A percentile compares a stretch with the other conserved stretches of the same genome.
Conservation (phyloP, 2,797 vertebrate species). For the Alfaro cultratus region DNA sequence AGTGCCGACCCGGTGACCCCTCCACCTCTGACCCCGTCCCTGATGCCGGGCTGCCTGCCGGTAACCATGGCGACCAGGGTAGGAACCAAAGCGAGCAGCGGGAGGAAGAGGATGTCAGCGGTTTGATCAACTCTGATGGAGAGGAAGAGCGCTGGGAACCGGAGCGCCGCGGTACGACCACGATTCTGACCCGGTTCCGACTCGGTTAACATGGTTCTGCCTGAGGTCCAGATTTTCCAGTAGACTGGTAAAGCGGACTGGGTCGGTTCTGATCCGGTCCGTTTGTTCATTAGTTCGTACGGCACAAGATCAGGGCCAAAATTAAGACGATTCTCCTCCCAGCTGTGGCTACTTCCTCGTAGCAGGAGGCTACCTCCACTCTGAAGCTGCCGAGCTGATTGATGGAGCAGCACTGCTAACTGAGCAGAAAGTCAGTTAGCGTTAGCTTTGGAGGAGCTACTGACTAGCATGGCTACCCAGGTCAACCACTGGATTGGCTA, state of each 20-base stretch:
- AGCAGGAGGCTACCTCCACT: neutral
- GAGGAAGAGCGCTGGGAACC: constrained; percentile 64
- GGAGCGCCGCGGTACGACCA: neutral
- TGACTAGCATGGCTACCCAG: too few species aligned
- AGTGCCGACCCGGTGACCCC: constrained; percentile 11
- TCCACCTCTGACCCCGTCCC: neutral
- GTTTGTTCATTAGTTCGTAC: neutral
- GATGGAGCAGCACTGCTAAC: neutral
- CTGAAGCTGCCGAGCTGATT: neutral
- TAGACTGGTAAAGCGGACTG: neutral
- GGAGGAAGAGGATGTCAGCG: constrained; percentile 32
- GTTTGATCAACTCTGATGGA: constrained; percentile 69
- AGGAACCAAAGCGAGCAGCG: neutral
- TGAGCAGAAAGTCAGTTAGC: neutral
- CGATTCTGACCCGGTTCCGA: too few species aligned
- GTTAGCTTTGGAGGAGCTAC: too few species aligned
- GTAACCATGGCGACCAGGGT: constrained; percentile 14
- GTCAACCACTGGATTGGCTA: too few species aligned
- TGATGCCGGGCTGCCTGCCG: neutral
- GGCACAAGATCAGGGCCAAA: too few species aligned
- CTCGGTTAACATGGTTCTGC: neutral
- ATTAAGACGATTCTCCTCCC: too few species aligned
- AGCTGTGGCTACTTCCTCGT: too few species aligned
- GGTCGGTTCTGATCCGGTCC: neutral
- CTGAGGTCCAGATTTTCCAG: neutral